Conservation (phyloP, 2,113 vertebrate species). For the Herpailurus yagouaroundi region DNA sequence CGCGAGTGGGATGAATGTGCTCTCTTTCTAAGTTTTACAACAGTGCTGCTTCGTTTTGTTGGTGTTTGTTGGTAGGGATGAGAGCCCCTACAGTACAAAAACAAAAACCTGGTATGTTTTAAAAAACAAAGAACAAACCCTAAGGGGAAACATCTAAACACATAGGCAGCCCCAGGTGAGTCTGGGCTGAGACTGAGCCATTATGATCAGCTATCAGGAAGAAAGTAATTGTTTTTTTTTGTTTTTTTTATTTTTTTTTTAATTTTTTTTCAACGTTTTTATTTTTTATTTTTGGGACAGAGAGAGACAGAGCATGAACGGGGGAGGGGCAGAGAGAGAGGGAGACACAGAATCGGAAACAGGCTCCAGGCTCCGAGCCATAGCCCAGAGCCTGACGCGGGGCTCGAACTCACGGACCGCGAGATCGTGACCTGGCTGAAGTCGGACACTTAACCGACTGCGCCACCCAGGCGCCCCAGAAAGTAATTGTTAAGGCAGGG, state of each 20-base stretch:
- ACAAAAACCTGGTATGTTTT: neutral
- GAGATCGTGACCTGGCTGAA: too few relatives aligned
- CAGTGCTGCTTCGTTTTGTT: neutral
- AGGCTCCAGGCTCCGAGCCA: too few relatives aligned
- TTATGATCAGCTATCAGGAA: constrained; percentile 57
- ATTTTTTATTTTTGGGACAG: too few relatives aligned
- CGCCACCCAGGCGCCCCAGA: too few relatives aligned
- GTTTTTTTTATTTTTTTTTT: too few relatives aligned
- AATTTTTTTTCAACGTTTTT: too few relatives aligned
- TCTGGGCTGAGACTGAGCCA: neutral
- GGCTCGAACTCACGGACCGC: too few relatives aligned
- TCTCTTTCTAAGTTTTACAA: constrained; percentile 59
- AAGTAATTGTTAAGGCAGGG: constrained; percentile 58
- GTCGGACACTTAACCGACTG: too few relatives aligned
- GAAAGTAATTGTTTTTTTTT: constrained; percentile 76
- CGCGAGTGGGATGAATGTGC: constrained; percentile 62
- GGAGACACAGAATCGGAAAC: too few relatives aligned
- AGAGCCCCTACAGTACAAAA: neutral
- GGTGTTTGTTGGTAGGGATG: neutral
- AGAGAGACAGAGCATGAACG: too few relatives aligned
- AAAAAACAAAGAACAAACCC: constrained; percentile 61
- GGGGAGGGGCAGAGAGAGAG: too few relatives aligned
- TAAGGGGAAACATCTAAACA: constrained; percentile 56
- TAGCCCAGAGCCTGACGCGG: too few relatives aligned
- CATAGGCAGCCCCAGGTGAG: constrained; percentile 31